A percentile compares a stretch with the other conserved stretches of the same genome.
phyloP scores from a whole-genome alignment of 2,797 vertebrate species.

The Cirrhinus molitorella region DNA sequence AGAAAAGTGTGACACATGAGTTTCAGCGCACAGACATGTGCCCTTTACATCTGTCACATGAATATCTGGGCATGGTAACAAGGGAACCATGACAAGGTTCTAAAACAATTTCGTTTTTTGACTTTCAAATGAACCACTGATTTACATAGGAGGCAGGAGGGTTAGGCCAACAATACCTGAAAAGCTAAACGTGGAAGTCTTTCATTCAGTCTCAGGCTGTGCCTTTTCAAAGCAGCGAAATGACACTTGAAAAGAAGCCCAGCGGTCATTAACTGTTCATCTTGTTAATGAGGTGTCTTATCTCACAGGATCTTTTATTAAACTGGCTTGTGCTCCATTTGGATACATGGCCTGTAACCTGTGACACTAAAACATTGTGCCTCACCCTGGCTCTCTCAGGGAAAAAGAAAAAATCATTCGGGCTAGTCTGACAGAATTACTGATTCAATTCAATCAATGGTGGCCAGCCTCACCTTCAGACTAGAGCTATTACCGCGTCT shows the following conservation, averaged over 20 bases:
- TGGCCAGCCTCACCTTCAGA: constrained; percentile 52
- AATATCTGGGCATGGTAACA: constrained; percentile 17
- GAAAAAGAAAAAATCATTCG: constrained; percentile 47
- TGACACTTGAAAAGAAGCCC: constrained; percentile 35
- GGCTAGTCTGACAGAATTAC: constrained; percentile 55
- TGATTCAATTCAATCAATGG: constrained; percentile 62
- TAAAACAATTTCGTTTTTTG: constrained; percentile 23
- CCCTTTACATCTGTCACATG: constrained; percentile 17
- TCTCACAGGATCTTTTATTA: constrained; percentile 51
- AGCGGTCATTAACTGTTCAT: constrained; percentile 51
- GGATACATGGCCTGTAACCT: constrained; percentile 19
- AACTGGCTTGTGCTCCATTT: constrained; percentile 25
- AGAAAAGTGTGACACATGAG: background rate
- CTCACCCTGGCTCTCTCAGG: constrained; percentile 15
- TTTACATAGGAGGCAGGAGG: constrained; percentile 24
- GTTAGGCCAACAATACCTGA: constrained; percentile 23
- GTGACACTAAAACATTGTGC: constrained; percentile 36
- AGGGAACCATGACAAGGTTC: constrained; percentile 10
- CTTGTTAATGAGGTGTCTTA: constrained; percentile 53
- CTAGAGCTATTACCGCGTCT: constrained; percentile 57
- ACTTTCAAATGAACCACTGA: constrained; percentile 46
- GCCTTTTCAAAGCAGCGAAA: constrained; percentile 36
- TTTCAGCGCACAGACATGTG: background rate
- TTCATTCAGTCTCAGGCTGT: background rate
- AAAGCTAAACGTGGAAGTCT: constrained; percentile 7